Evolutionary conservation across 64 coral and sea anemone genomes (phyloP).

Genomic region (Montipora sp.): DNA sequence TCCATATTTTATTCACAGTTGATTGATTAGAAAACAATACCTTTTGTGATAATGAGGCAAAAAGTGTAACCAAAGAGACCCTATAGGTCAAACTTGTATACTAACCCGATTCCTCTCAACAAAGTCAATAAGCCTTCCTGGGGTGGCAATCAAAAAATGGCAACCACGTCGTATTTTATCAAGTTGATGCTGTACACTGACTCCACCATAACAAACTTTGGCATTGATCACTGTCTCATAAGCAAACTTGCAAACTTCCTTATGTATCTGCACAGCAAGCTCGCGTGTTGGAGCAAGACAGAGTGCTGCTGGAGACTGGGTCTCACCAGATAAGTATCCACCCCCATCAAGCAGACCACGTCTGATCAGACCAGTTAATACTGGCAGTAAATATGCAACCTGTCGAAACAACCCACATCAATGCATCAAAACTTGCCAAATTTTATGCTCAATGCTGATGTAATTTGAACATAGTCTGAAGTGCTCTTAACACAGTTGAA

Average conservation of each 20-base stretch:
- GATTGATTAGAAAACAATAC: too few species aligned
- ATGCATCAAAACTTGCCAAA: background rate
- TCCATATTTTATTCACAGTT: too few species aligned
- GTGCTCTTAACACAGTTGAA: background rate
- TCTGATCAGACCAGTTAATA: conserved; percentile 78
- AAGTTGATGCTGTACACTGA: conserved; percentile 81
- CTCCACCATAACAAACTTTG: conserved; percentile 91
- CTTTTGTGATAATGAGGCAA: too few species aligned
- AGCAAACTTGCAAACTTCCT: conserved; percentile 86
- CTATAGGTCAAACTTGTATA: background rate
- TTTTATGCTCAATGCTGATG: background rate
- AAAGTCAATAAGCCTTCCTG: conserved; percentile 93
- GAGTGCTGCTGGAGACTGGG: conserved; percentile 78
- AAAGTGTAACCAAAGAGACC: too few species aligned
- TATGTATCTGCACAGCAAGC: conserved; percentile 85
- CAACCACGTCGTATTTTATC: conserved; percentile 77
- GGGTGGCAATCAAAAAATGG: conserved; percentile 90
- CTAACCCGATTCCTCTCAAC: conserved; percentile 69
- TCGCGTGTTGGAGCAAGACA: conserved; percentile 95
- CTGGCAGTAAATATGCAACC: conserved; percentile 90
- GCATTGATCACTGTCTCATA: conserved; percentile 69
- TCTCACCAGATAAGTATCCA: conserved; percentile 65
- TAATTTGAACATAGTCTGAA: background rate
- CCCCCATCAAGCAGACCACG: conserved; percentile 61
- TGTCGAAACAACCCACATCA: conserved; percentile 3